These are phyloP conservation scores for Macrotis lagotis DNA, from an alignment of 2,113 vertebrate genomes.

Conservation along the genomic window DNA sequence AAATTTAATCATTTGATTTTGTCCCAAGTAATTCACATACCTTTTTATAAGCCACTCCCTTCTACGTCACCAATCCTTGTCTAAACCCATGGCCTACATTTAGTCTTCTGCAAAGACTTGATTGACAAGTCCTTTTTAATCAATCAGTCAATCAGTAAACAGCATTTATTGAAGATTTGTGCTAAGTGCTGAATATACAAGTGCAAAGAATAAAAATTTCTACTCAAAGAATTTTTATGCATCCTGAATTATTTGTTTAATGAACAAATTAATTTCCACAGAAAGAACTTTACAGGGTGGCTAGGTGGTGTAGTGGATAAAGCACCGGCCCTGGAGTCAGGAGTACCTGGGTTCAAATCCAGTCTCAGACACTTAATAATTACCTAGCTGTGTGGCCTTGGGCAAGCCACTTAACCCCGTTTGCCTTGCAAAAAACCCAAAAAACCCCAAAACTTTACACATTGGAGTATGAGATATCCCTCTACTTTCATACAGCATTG, in stretches of 20 bases:
- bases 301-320: too few relatives aligned
- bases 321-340: too few relatives aligned
- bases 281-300: too few relatives aligned
- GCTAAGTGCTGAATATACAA: background rate
- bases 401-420: too few relatives aligned
- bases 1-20: background rate
- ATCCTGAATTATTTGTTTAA: background rate
- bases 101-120: background rate
- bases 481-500: background rate
- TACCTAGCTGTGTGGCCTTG: too few relatives aligned
- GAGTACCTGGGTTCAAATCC: too few relatives aligned
- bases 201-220: background rate
- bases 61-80: background rate
- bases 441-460: too few relatives aligned
- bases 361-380: too few relatives aligned
- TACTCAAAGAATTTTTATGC: background rate
- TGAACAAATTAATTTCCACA: background rate
- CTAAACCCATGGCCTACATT: background rate
- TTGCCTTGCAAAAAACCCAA: too few relatives aligned
- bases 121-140: background rate
- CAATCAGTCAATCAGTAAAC: background rate
- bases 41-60: background rate
- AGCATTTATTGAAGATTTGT: background rate
- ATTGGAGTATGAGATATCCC: background rate
- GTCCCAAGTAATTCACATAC: background rate